Percentiles rank a stretch among this genome's conserved stretches.
Conservation (phyloP, 2,113 vertebrate genomes). For the Tichodroma muraria region DNA sequence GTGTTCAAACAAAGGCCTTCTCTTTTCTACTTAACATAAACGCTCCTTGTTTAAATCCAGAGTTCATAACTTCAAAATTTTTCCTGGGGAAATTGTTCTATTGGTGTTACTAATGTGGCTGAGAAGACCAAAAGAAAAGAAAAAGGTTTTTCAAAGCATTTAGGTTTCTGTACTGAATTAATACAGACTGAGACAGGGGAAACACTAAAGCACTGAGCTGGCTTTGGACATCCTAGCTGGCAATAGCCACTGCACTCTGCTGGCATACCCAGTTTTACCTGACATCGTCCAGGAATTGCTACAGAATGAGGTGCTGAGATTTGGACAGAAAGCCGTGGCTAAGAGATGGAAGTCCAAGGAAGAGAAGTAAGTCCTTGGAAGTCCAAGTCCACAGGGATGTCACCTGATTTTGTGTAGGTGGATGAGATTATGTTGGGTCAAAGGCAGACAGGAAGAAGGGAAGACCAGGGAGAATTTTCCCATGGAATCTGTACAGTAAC, state of each 20-base stretch:
- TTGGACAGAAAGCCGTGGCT: neutral
- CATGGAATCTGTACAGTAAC: neutral
- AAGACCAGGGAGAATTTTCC: neutral
- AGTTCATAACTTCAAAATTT: neutral
- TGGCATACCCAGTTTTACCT: neutral
- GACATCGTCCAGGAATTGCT: neutral
- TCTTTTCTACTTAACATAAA: neutral
- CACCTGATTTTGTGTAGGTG: neutral
- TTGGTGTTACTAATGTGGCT: neutral
- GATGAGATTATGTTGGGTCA: neutral
- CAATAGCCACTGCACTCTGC: neutral
- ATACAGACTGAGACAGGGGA: neutral
- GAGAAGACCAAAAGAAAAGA: neutral
- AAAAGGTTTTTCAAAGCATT: neutral
- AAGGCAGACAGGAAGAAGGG: neutral
- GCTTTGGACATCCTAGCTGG: neutral
- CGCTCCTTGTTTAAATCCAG: neutral
- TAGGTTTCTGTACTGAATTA: neutral
- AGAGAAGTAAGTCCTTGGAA: too few species aligned
- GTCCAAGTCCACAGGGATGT: neutral
- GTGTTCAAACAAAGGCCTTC: constrained; percentile 26
- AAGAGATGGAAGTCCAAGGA: neutral
- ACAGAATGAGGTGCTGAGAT: neutral
- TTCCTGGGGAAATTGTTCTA: neutral
- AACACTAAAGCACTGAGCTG: neutral